Evolutionary conservation across 2,113 vertebrate genomes (phyloP), one percentile per base, ranked within the genome.

Genomic region (Emydura subglobosa): DNA sequence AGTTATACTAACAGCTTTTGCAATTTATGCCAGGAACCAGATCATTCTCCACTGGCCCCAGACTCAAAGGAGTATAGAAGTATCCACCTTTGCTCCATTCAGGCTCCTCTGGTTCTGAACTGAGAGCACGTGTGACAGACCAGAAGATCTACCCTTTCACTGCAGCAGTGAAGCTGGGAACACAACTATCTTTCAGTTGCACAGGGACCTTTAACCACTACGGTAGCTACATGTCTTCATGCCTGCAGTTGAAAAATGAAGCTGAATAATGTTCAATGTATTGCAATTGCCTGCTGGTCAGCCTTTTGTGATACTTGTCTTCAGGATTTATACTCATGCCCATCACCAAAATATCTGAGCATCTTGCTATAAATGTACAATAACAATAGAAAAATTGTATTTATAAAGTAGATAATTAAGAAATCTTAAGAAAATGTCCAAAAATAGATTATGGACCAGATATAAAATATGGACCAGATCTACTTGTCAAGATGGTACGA

Each of bases 401-500:
- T 96, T 94, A 72, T 87, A 84, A 91, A 96, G 68, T 61, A 92
- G 49, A 83, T 89, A 49, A 86, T 87, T 65, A 72, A 22, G 68
- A 91, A 49, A 84, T 92, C 89, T 91, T 10, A 88, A 93, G 78
- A 88, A 91, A 91, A 81, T 50, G 22, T 65, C 79, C 82, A 82
- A 4, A 61, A 68, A 47, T 79, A 87, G 50, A 65, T 87, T 53
- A 42, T 7, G 74, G 61, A 92, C 88, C 53, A 87, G 51, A 59
- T 3, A 47, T 79, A 87, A 53, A 65, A 84, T 50, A 47, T 7
- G 79, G 57, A 95, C 85, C 53, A 86, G 55, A 68, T 3, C 87
- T 87, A 42, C 92, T 19, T 22, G 34, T 72, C 17, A 39, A 47
- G 87, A 80, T 47, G 50, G 24, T 8, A 47, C 14, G 65, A 92